A percentile compares a stretch with the other conserved stretches of the same genome.
Conservation (phyloP, 2,888 invertebrate species). For the Leucoptera coffeella region DNA sequence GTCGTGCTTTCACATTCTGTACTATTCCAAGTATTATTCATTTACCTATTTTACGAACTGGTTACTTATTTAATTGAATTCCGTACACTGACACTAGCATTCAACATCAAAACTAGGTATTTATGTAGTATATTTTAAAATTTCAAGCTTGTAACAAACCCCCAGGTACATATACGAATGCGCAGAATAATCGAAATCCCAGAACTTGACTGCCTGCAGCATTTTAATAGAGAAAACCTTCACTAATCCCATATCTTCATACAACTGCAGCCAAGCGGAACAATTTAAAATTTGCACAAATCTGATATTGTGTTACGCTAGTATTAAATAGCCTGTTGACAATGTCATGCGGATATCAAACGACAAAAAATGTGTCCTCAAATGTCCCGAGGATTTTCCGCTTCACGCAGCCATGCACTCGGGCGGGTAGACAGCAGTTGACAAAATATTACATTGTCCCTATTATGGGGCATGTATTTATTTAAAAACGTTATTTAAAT, state of each 20-base stretch:
- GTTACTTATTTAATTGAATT: too few relatives aligned
- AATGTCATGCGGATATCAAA: conserved; percentile 52
- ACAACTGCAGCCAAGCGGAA: conserved; percentile 36
- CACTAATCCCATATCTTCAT: conserved; percentile 41
- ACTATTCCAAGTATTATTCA: too few relatives aligned
- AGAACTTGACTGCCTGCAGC: too few relatives aligned
- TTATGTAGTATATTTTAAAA: too few relatives aligned
- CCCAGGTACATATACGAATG: too few relatives aligned
- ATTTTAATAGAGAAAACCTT: conserved; percentile 4
- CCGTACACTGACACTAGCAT: too few relatives aligned
- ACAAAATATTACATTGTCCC: conserved; percentile 54
- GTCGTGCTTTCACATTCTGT: too few relatives aligned
- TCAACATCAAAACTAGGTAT: too few relatives aligned
- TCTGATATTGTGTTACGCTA: conserved; percentile 50
- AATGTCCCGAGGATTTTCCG: conserved; percentile 51
- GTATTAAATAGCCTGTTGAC: conserved; percentile 51
- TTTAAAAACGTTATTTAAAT: conserved; percentile 54
- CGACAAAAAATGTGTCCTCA: conserved; percentile 50
- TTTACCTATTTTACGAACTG: too few relatives aligned
- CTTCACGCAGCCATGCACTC: conserved; percentile 49
- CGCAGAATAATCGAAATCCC: too few relatives aligned
- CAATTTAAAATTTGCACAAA: conserved; percentile 51
- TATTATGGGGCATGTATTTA: conserved; percentile 49
- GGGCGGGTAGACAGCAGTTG: conserved; percentile 44
- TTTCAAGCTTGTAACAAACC: too few relatives aligned